These are phyloP conservation scores for Eueides isabella DNA, from an alignment of 1,140 invertebrate species.

Conservation along the genomic window DNA sequence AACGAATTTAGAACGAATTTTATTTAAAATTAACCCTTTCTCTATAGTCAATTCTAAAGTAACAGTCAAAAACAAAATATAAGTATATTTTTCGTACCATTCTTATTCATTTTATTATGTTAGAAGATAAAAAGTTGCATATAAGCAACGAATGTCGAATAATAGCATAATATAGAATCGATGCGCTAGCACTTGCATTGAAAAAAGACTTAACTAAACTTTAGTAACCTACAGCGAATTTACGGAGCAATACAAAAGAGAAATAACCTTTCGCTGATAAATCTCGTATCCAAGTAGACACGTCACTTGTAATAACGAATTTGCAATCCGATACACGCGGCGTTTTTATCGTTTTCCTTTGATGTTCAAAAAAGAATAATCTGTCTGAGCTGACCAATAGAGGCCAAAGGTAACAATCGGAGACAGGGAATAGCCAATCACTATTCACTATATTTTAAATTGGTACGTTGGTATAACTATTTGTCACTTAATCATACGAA, in stretches of 20 bases:
- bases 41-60: no score
- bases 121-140: background rate
- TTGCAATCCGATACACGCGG: slow-evolving; percentile 67
- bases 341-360: slow-evolving; percentile 48
- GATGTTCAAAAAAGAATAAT: slow-evolving; percentile 45
- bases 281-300: slow-evolving; percentile 63
- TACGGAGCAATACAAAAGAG: slow-evolving; percentile 3
- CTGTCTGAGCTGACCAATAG: slow-evolving; percentile 37
- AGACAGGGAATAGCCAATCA: slow-evolving; percentile 19
- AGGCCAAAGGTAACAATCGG: slow-evolving; percentile 31
- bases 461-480: background rate
- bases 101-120: background rate
- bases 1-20: no score
- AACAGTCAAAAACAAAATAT: no score
- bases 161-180: background rate
- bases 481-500: background rate
- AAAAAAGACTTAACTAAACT: background rate
- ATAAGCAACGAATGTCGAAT: background rate
- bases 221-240: background rate
- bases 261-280: slow-evolving; percentile 38
- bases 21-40: no score
- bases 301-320: slow-evolving; percentile 67
- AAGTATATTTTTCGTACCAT: no score
- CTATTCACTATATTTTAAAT: background rate
- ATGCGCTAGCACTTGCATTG: background rate